Evolutionary conservation across 2,113 vertebrate genomes (phyloP), one percentile per base, ranked within the genome.

Genomic region (Donacobius atricapilla): DNA sequence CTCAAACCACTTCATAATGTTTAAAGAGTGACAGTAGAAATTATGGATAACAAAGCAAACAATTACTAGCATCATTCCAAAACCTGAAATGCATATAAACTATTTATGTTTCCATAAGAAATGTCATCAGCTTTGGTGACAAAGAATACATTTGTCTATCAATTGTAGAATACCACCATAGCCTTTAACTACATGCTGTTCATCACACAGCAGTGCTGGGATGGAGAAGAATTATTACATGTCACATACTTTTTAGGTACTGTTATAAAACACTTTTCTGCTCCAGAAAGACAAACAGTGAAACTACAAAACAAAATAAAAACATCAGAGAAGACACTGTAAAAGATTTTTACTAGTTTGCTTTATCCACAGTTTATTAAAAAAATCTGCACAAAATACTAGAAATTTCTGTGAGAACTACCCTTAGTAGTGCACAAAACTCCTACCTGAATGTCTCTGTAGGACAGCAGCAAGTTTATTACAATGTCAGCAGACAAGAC

Each of bases 401-500:
- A 35, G 66, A 51, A 56, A 40, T 33, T 68, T 79, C 40, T 31
- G 22, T 20, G 10, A 61, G 18, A 63, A 91, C 7, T 35, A 56
- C 7, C 48, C 3, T 4, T 42, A 57, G 37, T 21, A 50, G 45
- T 58, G 30, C 50, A 90, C 7, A 14, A 35, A 48, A 58, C 58
- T 84, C 96, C 78, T 97, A 99, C 99, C 99, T 99, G 99, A 88
- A 99, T 99, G 95, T 99, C 99, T 96, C 99, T 98, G 98, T 99
- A 99, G 20, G 99, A 99, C 96, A 99, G 98, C 80, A 99, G 98
- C 85, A 99, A 97, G 94, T 99, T 99, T 97, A 99, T 99, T 80
- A 99, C 98, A 56, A 99, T 99, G 93, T 99, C 99, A n/a, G 99
- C 98, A 31, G 99, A 99, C 90, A 99, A 97, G 94, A 99, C 98